Base-by-base conservation (phyloP, 2,113 vertebrate genomes). In the Bombycilla garrulus region DNA sequence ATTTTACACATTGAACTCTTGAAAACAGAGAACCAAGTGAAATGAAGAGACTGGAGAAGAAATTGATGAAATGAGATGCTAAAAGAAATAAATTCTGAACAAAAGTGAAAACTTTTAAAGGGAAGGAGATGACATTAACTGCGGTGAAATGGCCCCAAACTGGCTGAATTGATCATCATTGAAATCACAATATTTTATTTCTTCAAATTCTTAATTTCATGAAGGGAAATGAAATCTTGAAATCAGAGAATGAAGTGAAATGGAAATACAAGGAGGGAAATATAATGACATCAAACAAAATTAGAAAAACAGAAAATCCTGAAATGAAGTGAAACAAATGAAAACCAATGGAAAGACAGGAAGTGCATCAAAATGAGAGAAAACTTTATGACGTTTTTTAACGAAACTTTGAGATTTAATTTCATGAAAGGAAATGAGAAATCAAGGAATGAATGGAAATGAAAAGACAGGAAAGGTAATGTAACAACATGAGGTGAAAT, bases 101-200 rank as follows among this genome's bases (percentile, higher is more conserved):
- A 0, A 15, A 79, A 79, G 31, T 11, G 11, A 29, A 79, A 44
- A 19, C 19, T 44, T 35, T 18, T 23, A 23, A 53, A 15, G 15
- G 9, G 14, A 42, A 42, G 20, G 24, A 5, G 38, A 28, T 23
- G 11, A 53, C 11, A 23, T 53, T 44, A 53, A 54, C 15, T 65
- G 47, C 1, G 2, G 12, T 79, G 48, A 65, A 79, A 65, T 53
- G 15, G 20, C 9, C 33, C 20, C 21, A 44, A 29, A n/a, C 19
- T 28, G 42, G 36, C 18, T 23, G 11, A 53, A 35, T 44, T 53
- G 19, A 53, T 78, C 24, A 24, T 64, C 19, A 23, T 23, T 42
- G 60, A n/a, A 64, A 35, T 23, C 0, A 0, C 1, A 3, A 64
- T 7, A 44, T 18, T 23, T 28, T n/a, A 42, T 64, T 64, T 64